phyloP scores from a whole-genome alignment of 2,113 vertebrate genomes.

The Pseudorasbora parva region DNA sequence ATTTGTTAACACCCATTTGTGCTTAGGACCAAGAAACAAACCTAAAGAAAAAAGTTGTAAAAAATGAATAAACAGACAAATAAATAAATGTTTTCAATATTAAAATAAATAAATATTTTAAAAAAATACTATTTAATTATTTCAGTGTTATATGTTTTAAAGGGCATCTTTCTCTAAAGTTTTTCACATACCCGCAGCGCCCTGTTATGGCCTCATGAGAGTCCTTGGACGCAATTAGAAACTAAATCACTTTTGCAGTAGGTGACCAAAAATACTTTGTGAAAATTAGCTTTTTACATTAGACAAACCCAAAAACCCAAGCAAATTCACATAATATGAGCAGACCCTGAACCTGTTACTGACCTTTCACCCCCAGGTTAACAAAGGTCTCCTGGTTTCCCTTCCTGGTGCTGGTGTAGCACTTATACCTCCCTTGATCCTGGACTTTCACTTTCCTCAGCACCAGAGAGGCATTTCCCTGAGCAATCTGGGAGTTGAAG shows the following conservation, averaged over 20 bases:
- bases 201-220: not conserved
- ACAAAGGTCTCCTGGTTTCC: slow-evolving; percentile 71
- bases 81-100: not conserved
- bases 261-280: not conserved
- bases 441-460: slow-evolving; percentile 73
- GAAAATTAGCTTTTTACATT: not conserved
- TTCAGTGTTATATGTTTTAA: not conserved
- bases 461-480: slow-evolving; percentile 82
- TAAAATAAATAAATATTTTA: not conserved
- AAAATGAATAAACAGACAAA: not conserved
- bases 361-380: slow-evolving; percentile 74
- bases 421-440: slow-evolving; percentile 78
- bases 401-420: slow-evolving; percentile 78
- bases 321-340: not conserved
- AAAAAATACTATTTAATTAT: not conserved
- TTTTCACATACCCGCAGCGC: not conserved
- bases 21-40: not conserved
- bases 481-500: slow-evolving; percentile 74
- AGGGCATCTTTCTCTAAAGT: not conserved
- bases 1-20: not conserved
- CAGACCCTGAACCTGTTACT: slow-evolving; percentile 39
- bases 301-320: not conserved
- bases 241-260: not conserved
- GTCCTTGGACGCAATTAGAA: not conserved
- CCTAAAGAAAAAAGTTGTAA: no score